Evolutionary conservation across 2,113 vertebrate species (phyloP), one percentile per base, ranked within the genome.

Genomic region (Callionymus lyra): DNA sequence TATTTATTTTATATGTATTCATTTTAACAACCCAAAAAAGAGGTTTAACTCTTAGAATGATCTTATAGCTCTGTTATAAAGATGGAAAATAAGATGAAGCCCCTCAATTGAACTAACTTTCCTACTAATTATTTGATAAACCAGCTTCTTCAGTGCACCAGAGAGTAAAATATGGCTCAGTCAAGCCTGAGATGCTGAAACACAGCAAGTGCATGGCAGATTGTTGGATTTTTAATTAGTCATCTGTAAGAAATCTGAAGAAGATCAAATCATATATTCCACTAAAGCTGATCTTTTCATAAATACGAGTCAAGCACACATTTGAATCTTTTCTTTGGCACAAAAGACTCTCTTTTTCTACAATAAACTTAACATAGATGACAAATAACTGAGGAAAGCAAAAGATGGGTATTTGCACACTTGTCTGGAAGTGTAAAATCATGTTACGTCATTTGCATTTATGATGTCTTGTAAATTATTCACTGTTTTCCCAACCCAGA

Each of bases 391-490:
- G 27, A 38, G 51, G 40, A 33, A 12, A 35, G n/a, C 46, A 32
- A 14, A 44, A 41, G 42, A 43, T 2, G 40, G 45, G 58, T 9
- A 27, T 54, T 51, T 34, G 51, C 34, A 27, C 13, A 42, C 6
- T 27, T 33, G 36, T 63, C 52, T 38, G 19, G 47, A 59, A 63
- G 34, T 42, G 37, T 38, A 41, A 50, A 50, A 47, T 36, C 40
- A 31, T 63, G 57, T 34, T 47, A 44, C 41, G 48, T 55, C 34
- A 45, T 9, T 44, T 61, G 14, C 53, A 40, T 63, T 61, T 43
- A 5, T 9, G 14, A 52, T 21, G 11, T 53, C 31, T 61, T 31
- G 44, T 64, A 16, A 61, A 64, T 62, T 32, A 76, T 79, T 59
- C 34, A 80, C 63, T 17, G 12, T 50, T 16, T 49, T 41, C 19